Conservation (phyloP, 2,888 invertebrate genomes). For the Epicampocera succincta region DNA sequence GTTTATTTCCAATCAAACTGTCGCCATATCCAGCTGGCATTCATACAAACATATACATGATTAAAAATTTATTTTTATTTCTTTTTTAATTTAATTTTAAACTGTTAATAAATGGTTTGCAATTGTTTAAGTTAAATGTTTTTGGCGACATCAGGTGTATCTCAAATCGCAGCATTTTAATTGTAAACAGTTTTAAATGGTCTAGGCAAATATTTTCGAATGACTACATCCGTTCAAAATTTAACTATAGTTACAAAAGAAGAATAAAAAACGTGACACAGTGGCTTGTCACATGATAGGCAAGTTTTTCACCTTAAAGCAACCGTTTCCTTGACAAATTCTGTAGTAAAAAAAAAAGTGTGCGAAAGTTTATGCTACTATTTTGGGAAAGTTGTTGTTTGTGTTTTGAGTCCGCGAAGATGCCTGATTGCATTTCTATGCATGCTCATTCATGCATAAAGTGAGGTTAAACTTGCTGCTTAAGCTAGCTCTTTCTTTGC, state of each 20-base stretch:
- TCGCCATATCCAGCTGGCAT: conserved; percentile 39
- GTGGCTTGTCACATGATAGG: not conserved
- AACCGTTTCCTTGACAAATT: no score
- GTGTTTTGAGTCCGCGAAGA: no score
- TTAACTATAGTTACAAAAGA: not conserved
- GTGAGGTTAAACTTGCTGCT: no score
- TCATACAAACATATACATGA: not conserved
- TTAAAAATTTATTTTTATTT: not conserved
- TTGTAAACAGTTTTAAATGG: conserved; percentile 21
- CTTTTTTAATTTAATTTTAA: conserved; percentile 1
- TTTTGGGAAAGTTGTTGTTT: no score
- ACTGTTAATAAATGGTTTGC: conserved; percentile 13
- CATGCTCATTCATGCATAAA: no score
- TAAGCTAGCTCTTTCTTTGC: no score
- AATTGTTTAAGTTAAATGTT: conserved; percentile 14
- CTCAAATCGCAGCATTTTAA: conserved; percentile 20
- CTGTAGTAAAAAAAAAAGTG: no score
- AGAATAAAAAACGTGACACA: not conserved
- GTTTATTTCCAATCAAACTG: conserved; percentile 38
- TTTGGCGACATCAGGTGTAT: conserved; percentile 27
- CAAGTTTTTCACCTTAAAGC: not conserved
- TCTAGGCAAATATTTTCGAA: conserved; percentile 22
- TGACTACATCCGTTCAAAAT: conserved; percentile 5
- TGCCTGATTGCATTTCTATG: no score
- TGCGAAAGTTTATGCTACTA: no score